Evolutionary conservation across 2,797 vertebrate species (phyloP), one percentile per base, ranked within the genome.

Genomic region (Brotula barbata): DNA sequence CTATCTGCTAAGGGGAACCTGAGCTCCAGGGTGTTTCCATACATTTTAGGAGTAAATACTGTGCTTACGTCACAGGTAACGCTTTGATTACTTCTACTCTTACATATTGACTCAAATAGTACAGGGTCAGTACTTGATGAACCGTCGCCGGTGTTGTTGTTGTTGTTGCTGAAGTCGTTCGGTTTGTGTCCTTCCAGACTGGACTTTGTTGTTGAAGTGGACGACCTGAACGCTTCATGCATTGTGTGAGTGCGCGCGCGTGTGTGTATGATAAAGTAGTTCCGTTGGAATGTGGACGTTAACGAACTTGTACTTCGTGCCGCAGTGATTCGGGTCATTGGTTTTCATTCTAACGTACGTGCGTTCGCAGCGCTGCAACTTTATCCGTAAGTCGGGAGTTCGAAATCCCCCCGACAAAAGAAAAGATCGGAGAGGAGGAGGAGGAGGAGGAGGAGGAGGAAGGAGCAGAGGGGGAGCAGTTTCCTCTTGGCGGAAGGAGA

Each of bases 401-500:
- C 66, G 73, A 72, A 72, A 69, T 60, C 63, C 48, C 57, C 68
- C 66, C 78, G 89, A 90, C 88, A 90, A 90, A 87, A 87, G 87
- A 68, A 25, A 71, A 40, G 41, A n/a, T 53, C 3, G 54, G 64
- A 53, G 64, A 53, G 58, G 42, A 44, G 39, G 52, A 53, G 53
- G 68, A 25, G 39, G 63, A 1, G 34, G 40, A 43, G 58, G 39
- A 7, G 28, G 36, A 60, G 11, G 47, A 58, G 41, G 75, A 67
- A 36, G 67, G 69, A 41, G 67, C 51, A 50, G 69, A 58, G 44
- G 71, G 61, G 79, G 62, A 64, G 85, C 82, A 72, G 79, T 74
- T 83, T 81, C 75, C 82, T 85, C 81, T 78, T 81, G 83, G 90
- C 90, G 90, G 90, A 91, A 89, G 90, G 88, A 92, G 81, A 92